Percentiles rank a stretch among this genome's conserved stretches.
phyloP scores from a whole-genome alignment of 1,140 invertebrate species.

The Frieseomelitta varia region DNA sequence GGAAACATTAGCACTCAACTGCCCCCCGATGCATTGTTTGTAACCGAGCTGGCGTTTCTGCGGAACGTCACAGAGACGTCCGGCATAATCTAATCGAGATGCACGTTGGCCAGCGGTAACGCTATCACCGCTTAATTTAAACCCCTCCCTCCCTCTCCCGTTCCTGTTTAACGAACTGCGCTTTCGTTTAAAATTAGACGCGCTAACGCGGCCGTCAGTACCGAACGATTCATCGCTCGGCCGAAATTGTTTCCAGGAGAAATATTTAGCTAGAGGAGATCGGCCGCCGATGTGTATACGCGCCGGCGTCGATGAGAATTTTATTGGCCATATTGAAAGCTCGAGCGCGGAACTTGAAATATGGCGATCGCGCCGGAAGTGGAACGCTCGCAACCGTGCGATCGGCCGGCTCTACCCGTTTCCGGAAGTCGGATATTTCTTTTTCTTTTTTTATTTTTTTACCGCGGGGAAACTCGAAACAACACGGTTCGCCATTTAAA shows the following conservation, averaged over 20 bases:
- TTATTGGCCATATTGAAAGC: background rate
- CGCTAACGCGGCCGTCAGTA: background rate
- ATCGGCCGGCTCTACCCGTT: background rate
- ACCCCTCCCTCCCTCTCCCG: background rate
- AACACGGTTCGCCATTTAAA: constrained; percentile 22
- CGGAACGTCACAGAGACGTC: constrained; percentile 25
- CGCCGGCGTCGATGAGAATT: background rate
- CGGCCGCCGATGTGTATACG: background rate
- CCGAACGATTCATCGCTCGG: background rate
- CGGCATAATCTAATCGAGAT: constrained; percentile 42
- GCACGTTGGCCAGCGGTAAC: background rate
- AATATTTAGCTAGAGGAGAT: background rate
- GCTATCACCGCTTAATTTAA: constrained; percentile 23
- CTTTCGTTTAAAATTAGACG: constrained; percentile 26
- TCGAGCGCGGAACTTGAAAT: background rate
- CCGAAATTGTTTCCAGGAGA: background rate
- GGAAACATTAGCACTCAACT: constrained; percentile 10
- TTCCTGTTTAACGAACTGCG: constrained; percentile 8
- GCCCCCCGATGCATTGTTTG: constrained; percentile 26
- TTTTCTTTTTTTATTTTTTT: constrained; percentile 14
- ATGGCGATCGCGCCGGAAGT: constrained; percentile 21
- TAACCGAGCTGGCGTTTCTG: constrained; percentile 27
- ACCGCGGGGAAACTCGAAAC: constrained; percentile 27
- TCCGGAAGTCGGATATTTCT: constrained; percentile 39
- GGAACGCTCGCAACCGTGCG: background rate